phyloP scores from a whole-genome alignment of 2,797 vertebrate genomes.

The Crocodylus rhombifer region DNA sequence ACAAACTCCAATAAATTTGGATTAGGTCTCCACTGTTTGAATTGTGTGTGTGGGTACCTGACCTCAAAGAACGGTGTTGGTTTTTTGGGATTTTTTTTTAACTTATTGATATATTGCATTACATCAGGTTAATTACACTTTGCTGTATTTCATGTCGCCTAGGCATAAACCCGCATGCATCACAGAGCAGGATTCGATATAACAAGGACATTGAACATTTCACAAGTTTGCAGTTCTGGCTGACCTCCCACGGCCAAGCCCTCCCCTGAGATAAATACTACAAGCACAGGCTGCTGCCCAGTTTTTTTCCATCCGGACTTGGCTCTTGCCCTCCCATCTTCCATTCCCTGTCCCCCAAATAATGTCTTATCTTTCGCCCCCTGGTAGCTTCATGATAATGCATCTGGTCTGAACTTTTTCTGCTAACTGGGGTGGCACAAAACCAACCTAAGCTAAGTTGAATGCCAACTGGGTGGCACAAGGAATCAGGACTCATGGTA shows the following conservation, averaged over 20 bases:
- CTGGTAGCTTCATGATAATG: neutral
- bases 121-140: constrained; percentile 72
- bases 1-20: constrained; percentile 77
- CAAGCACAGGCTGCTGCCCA: neutral
- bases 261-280: neutral
- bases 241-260: constrained; percentile 1
- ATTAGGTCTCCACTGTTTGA: constrained; percentile 78
- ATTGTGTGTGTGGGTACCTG: constrained; percentile 73
- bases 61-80: constrained; percentile 75
- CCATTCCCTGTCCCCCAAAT: neutral
- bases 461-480: neutral
- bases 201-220: neutral
- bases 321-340: neutral
- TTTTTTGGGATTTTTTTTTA: constrained; percentile 28
- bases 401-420: neutral
- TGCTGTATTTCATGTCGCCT: constrained; percentile 70
- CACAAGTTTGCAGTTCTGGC: neutral
- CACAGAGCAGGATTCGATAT: neutral
- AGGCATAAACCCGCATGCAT: neutral
- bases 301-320: neutral
- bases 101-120: constrained; percentile 78
- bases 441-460: neutral
- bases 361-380: neutral
- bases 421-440: neutral
- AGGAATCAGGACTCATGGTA: too few relatives aligned